Evolutionary conservation across 2,888 invertebrate genomes (phyloP).

Genomic region (Drosophila neonasuta): DNA sequence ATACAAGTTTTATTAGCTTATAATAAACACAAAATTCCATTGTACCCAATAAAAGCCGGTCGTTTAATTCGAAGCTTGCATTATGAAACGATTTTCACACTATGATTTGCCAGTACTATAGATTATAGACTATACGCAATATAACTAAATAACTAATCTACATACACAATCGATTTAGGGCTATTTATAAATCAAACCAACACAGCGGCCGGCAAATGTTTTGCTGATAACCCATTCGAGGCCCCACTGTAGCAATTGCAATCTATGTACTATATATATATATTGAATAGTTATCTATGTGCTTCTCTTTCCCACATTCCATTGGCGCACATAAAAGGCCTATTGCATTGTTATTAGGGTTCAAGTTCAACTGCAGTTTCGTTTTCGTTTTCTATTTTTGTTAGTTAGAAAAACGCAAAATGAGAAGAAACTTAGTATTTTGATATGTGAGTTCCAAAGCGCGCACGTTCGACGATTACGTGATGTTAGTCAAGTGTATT

Average conservation of each 20-base stretch:
- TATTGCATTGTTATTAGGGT: constrained; percentile 23
- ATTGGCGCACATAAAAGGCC: background rate
- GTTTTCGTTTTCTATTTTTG: background rate
- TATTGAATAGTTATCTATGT: background rate
- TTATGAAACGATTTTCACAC: background rate
- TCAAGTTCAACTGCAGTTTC: constrained; percentile 52
- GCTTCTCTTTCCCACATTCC: constrained; percentile 11
- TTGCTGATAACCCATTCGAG: constrained; percentile 9
- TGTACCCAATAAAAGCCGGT: background rate
- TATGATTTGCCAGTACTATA: background rate
- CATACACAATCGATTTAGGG: background rate
- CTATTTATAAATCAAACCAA: constrained; percentile 1
- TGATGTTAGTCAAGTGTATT: constrained; percentile 18
- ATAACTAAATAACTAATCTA: background rate
- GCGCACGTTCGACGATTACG: constrained; percentile 27
- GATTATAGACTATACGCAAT: background rate
- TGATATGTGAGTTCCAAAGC: constrained; percentile 21
- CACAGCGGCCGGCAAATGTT: background rate
- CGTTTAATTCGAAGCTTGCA: background rate
- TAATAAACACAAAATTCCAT: background rate
- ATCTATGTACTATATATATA: background rate
- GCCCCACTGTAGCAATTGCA: background rate
- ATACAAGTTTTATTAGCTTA: too few relatives aligned
- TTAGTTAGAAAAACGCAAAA: constrained; percentile 8
- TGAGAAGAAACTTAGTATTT: constrained; percentile 4